Evolutionary conservation across 1,140 invertebrate species (phyloP), one percentile per base, ranked within the genome.

Genomic region (Holotrichia oblita): DNA sequence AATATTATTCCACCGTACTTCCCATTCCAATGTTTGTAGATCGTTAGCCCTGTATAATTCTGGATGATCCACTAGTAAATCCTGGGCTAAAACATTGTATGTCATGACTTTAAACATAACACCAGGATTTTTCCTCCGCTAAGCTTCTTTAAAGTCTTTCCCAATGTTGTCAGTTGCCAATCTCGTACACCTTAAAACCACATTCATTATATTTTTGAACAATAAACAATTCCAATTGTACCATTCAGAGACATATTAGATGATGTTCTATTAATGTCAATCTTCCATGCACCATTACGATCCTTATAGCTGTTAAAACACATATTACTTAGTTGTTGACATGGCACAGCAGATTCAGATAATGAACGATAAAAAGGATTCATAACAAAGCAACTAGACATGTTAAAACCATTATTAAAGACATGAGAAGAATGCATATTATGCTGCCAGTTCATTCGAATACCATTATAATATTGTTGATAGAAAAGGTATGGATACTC

Each of bases 21-120:
- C 87, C 95, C 96, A 98, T 2, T 88, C 85, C 0, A 98, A 87
- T 72, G 90, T 89, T 34, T 87, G 79, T 27, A 85, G 84, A 55
- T 91, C 85, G 81, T 93, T 93, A 2, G 90, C 79, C 69, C 83
- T 86, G 83, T 99, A 99, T 3, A 98, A 87, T 85, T 93, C 89
- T 0, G 87, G 84, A 87, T 98, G 94, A 78, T 90, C 87, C 82
- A 94, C 90, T 48, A 98, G 80, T 40, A 98, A 88, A 80, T 92
- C 89, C 87, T 98, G 97, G 0, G 96, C 93, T 41, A 98, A 87
- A 42, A 98, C 92, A 88, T 99, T 98, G 85, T 97, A 98, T 0
- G 93, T 94, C 81, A 96, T 85, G n/a, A 91, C 22, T 17, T 80
- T 83, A 77, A 87, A 86, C 20, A 78, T 74, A 44, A 84, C 80